Evolutionary conservation across 2,113 vertebrate species (phyloP), one percentile per base, ranked within the genome.

Genomic region (Eudorcas thomsonii): DNA sequence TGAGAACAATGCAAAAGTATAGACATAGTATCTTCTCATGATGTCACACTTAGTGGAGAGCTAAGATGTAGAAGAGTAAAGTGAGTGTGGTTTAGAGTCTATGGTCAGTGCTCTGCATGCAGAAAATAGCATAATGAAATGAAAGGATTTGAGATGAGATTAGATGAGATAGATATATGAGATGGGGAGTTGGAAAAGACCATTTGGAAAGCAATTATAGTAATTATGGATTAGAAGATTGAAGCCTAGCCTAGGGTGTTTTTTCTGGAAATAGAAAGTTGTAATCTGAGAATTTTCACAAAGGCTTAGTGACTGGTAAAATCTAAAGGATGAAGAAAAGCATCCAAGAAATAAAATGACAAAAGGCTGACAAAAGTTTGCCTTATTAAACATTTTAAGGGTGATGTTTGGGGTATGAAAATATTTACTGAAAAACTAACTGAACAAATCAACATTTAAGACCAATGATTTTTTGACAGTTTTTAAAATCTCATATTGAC

Each of bases 211-310:
- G 60, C 93, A 97, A 97, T 87, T 97, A 80, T 21, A 80, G 86
- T 94, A 98, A 97, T 96, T 96, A 94, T 94, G 86, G 91, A 97
- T 97, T 96, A 96, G 83, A 89, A 96, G 28, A 11, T 30, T 80
- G 93, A 96, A 93, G 86, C 25, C 33, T 97, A 91, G 86, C 45
- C 87, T 86, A 77, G 54, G 80, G 64, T 88, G 8, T 23, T 92
- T 97, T 97, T 96, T 96, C 91, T 97, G 89, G 84, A 93, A 96
- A 89, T 87, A 93, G 57, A 86, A 93, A 89, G 83, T 62, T 94
- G 55, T 94, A 96, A 93, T 93, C 89, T 94, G 94, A 97, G 96
- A 71, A 52, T 90, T 97, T 97, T 97, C 71, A 93, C 91, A 96
- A 93, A 96, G 45, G 7, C 83, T 96, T 94, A 83, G 67, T 96